Conservation (phyloP, 2,888 invertebrate genomes). For the Drosophila ezoana region DNA sequence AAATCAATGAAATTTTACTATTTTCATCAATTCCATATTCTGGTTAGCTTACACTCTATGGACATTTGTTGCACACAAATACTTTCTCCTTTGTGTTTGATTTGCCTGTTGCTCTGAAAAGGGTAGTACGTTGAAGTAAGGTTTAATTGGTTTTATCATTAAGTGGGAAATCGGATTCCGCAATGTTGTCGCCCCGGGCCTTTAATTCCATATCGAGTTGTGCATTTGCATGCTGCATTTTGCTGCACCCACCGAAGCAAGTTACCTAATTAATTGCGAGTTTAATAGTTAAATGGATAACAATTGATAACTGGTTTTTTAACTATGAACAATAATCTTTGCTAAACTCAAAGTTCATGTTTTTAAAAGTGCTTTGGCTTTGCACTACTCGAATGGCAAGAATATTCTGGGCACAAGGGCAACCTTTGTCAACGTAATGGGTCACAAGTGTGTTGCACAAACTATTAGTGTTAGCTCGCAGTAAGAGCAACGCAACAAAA, state of each 20-base stretch:
- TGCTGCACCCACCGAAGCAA: neutral
- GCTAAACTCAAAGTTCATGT: neutral
- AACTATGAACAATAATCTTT: neutral
- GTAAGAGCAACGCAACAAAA: slow-evolving; percentile 10
- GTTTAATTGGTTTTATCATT: neutral
- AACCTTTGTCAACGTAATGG: slow-evolving; percentile 22
- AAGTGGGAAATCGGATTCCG: neutral
- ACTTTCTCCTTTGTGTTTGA: too few species aligned
- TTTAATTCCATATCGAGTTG: neutral
- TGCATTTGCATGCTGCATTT: neutral
- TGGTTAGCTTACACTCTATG: neutral
- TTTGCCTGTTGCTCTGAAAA: too few species aligned
- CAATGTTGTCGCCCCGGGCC: neutral
- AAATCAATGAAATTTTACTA: too few species aligned
- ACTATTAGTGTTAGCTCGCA: slow-evolving; percentile 22
- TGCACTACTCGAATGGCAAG: slow-evolving; percentile 3
- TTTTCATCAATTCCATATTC: neutral
- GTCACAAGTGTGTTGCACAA: slow-evolving; percentile 14
- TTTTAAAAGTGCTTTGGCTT: neutral
- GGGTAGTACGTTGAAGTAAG: too few species aligned
- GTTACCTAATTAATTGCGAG: neutral
- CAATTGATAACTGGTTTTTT: neutral
- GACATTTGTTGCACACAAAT: neutral
- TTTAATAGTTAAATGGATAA: neutral
- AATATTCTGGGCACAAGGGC: neutral